These are phyloP conservation scores for Lipophrys pholis DNA, from an alignment of 2,113 vertebrate genomes.

Conservation along the genomic window DNA sequence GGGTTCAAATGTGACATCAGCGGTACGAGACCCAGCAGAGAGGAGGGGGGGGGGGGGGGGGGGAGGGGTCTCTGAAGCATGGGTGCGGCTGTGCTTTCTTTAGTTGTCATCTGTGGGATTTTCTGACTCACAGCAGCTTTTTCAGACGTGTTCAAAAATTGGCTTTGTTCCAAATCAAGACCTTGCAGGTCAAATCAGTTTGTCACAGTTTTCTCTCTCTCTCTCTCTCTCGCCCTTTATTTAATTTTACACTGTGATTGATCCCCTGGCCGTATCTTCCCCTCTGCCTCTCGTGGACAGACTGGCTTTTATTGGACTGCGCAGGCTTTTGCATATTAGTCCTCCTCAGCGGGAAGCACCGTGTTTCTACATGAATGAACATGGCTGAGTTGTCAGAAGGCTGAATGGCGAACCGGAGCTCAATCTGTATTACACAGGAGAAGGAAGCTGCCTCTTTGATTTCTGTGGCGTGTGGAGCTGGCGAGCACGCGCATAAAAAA, in stretches of 20 bases:
- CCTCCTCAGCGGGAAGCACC: conserved; percentile 68
- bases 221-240: conserved; percentile 34
- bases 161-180: conserved; percentile 29
- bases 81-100: conserved; percentile 43
- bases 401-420: conserved; percentile 61
- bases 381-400: conserved; percentile 71
- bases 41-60: conserved; percentile 7
- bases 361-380: conserved; percentile 75
- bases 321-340: conserved; percentile 65
- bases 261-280: conserved; percentile 1
- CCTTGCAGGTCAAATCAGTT: not conserved
- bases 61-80: conserved; percentile 10
- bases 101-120: not conserved
- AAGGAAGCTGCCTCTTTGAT: conserved; percentile 55
- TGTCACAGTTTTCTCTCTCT: not conserved
- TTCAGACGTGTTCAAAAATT: conserved; percentile 9
- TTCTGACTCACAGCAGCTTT: conserved; percentile 32
- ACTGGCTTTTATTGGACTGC: conserved; percentile 55
- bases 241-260: conserved; percentile 4
- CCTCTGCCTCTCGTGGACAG: conserved; percentile 25
- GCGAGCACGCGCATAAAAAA: not conserved
- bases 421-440: conserved; percentile 46
- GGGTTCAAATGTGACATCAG: conserved; percentile 37
- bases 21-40: conserved; percentile 14
- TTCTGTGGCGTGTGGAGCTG: conserved; percentile 53